A percentile compares a stretch with the other conserved stretches of the same genome.
phyloP scores from a whole-genome alignment of 2,113 vertebrate species.

The Plecturocebus donacophilus region DNA sequence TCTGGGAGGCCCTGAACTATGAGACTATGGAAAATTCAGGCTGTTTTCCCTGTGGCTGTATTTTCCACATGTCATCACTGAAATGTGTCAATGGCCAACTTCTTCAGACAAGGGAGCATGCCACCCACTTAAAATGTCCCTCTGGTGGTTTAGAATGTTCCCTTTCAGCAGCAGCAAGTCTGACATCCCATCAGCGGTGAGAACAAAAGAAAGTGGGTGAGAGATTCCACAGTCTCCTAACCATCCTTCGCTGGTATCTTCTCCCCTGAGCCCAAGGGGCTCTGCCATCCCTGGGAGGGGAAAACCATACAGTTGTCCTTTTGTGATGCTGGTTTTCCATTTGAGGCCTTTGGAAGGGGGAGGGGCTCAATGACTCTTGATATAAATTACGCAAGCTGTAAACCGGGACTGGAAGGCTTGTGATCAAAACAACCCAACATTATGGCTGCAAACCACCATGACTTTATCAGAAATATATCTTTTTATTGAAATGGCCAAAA shows the following conservation, averaged over 20 bases:
- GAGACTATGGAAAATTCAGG: slow-evolving; percentile 51
- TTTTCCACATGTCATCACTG: slow-evolving; percentile 12
- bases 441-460: background rate
- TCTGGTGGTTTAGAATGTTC: background rate
- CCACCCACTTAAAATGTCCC: slow-evolving; percentile 8
- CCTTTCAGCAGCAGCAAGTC: background rate
- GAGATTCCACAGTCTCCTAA: background rate
- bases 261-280: background rate
- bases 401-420: background rate
- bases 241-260: no score
- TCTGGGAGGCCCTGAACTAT: background rate
- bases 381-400: background rate
- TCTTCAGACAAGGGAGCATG: background rate
- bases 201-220: background rate
- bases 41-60: slow-evolving; percentile 44
- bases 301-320: background rate
- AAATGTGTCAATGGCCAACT: background rate
- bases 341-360: no score
- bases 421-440: background rate
- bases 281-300: background rate
- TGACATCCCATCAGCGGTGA: background rate
- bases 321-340: background rate
- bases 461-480: background rate
- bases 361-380: background rate
- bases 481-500: background rate